Base-by-base conservation (phyloP, 2,113 vertebrate species). In the Chelonoidis abingdonii region DNA sequence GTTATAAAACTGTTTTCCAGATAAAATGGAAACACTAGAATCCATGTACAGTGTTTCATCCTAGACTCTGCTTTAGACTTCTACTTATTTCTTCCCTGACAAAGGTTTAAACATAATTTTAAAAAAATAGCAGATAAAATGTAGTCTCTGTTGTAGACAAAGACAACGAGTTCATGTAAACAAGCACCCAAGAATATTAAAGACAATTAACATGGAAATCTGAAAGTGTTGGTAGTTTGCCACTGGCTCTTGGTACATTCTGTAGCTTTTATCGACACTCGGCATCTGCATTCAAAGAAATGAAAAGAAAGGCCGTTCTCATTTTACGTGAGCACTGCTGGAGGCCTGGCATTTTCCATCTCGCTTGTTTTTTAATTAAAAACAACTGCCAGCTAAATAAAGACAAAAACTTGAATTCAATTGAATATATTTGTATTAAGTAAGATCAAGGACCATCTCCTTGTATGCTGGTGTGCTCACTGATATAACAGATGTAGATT, bases 361-460 rank as follows among this genome's bases (percentile, higher is more conserved):
- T 87, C 79, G 81, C 93, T 97, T 93, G 91, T 88, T 95, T 97
- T 95, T 97, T 96, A 97, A 97, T 97, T 97, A 97, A 95, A 97
- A 96, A 76, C 95, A 97, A 97, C 96, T 91, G 89, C 94, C 95
- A 97, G 88, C 21, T 80, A 87, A 96, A 97, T 95, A 91, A 97
- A 97, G 96, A 97, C 91, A 96, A 49, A 91, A 90, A 95, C 93
- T 91, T 91, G 88, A 94, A 94, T 49, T 92, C 95, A 95, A 94
- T 92, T 86, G 91, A 97, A 90, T 84, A 91, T 89, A 95, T 88
- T 52, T 79, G 84, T 80, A 62, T 94, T 89, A 83, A 47, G 75
- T 14, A 44, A 0, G 0, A 91, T 81, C 10, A 57, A 29, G 93
- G 93, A 86, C 89, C 84, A 93, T 87, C 81, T 90, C 92, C 86